These are phyloP conservation scores for Sepioteuthis lessoniana DNA, from an alignment of 2,888 invertebrate genomes.

Conservation along the genomic window DNA sequence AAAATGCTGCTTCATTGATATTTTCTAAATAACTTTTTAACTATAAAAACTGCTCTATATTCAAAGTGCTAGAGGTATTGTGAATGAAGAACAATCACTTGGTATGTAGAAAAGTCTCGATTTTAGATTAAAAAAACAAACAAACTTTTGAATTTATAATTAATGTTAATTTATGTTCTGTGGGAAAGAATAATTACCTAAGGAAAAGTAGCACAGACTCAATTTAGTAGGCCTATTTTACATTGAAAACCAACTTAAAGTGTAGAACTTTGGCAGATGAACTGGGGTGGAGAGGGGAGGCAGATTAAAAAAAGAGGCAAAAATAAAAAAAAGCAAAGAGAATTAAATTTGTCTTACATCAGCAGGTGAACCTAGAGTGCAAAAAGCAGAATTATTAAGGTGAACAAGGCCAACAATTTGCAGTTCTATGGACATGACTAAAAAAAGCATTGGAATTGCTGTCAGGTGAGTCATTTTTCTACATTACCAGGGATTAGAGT, in stretches of 20 bases:
- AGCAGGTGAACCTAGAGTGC: slow-evolving; percentile 79
- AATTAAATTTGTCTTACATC: slow-evolving; percentile 50
- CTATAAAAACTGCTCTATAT: too few relatives aligned
- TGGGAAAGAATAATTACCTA: neutral
- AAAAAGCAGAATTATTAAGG: slow-evolving; percentile 81
- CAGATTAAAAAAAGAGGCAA: neutral
- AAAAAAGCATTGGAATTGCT: neutral
- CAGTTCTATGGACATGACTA: slow-evolving; percentile 12
- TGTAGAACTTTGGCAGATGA: neutral
- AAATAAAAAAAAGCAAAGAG: neutral
- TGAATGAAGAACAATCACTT: too few relatives aligned
- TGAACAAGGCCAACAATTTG: neutral
- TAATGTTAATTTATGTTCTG: neutral
- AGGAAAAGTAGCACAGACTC: neutral
- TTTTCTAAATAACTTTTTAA: too few relatives aligned
- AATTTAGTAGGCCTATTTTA: neutral
- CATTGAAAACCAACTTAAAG: neutral
- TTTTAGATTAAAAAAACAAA: too few relatives aligned
- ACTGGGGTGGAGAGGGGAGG: neutral
- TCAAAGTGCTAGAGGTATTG: too few relatives aligned
- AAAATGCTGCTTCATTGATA: too few relatives aligned
- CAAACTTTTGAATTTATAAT: neutral
- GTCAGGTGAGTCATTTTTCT: neutral
- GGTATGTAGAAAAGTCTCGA: too few relatives aligned
- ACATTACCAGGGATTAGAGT: neutral